Percentiles rank a stretch among this genome's conserved stretches.
Evolutionary conservation across 2,113 vertebrate species (phyloP).

Genomic region (Brachirus orientalis): DNA sequence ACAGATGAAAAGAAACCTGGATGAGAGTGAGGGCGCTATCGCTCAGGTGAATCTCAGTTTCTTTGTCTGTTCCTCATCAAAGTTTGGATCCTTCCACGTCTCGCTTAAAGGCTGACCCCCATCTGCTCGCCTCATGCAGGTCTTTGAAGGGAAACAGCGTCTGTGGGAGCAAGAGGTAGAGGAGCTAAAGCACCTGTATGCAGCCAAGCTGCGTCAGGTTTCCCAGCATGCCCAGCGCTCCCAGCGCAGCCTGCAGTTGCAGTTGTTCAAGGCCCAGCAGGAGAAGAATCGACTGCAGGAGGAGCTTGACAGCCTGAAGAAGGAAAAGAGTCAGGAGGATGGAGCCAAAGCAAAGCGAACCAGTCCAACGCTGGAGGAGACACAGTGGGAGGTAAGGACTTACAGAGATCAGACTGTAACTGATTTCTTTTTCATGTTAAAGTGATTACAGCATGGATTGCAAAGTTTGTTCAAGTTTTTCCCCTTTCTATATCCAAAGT

Average conservation of each 20-base stretch:
- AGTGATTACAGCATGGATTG: not conserved
- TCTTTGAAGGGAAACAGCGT: constrained; percentile 93
- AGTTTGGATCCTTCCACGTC: not conserved
- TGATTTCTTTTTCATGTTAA: constrained; percentile 16
- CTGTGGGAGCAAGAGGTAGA: constrained; percentile 94
- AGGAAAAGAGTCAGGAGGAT: constrained; percentile 70
- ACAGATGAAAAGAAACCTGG: constrained; percentile 91
- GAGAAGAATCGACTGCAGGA: constrained; percentile 91
- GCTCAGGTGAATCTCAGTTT: constrained; percentile 84
- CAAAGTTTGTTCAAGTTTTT: no score
- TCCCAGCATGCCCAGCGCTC: constrained; percentile 93
- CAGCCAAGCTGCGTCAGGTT: constrained; percentile 91
- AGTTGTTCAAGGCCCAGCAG: constrained; percentile 93
- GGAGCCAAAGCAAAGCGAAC: constrained; percentile 60
- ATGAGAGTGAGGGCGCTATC: constrained; percentile 90
- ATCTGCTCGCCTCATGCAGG: constrained; percentile 75
- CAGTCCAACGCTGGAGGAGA: constrained; percentile 88
- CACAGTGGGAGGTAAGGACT: constrained; percentile 91
- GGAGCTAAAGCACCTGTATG: constrained; percentile 93
- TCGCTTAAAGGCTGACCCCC: constrained; percentile 19
- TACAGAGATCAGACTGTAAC: constrained; percentile 11
- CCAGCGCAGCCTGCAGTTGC: constrained; percentile 90
- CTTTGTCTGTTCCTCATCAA: not conserved
- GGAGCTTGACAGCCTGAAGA: constrained; percentile 85
- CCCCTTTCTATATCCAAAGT: no score